phyloP scores from a whole-genome alignment of 2,797 vertebrate species.

The Mastacembelus armatus region DNA sequence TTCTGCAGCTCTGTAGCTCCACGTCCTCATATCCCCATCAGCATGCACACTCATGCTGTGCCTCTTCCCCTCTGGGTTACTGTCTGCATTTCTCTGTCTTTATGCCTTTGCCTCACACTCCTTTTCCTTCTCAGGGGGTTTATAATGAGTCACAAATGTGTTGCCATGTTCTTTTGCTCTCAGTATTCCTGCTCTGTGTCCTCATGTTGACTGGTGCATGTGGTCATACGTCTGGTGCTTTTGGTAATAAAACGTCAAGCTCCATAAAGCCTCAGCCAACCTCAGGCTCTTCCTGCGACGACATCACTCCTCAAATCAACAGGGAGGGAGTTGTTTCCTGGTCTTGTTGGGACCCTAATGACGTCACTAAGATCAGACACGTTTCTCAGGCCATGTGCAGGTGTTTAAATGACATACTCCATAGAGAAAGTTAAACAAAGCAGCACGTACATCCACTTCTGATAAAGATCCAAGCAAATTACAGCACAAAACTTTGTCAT shows the following conservation, averaged over 20 bases:
- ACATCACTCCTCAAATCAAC: conserved; percentile 74
- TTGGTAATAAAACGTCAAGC: conserved; percentile 61
- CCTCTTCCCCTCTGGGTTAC: conserved; percentile 49
- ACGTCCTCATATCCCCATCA: conserved; percentile 66
- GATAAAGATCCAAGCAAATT: conserved; percentile 1
- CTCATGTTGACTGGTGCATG: conserved; percentile 47
- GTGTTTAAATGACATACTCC: conserved; percentile 40
- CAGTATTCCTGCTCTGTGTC: conserved; percentile 40
- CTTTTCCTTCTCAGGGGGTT: conserved; percentile 29
- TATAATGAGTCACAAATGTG: conserved; percentile 38
- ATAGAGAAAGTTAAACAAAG: conserved; percentile 39
- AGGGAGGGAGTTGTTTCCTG: conserved; percentile 62
- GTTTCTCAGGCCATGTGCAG: conserved; percentile 53
- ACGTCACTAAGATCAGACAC: conserved; percentile 60
- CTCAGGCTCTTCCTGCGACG: conserved; percentile 65
- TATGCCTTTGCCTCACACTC: conserved; percentile 47
- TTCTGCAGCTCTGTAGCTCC: conserved; percentile 77
- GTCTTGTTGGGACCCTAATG: conserved; percentile 55
- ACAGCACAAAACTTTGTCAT: not conserved
- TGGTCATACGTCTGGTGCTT: conserved; percentile 52
- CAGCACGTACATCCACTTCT: conserved; percentile 5
- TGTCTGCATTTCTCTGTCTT: conserved; percentile 51
- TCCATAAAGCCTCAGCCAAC: conserved; percentile 67
- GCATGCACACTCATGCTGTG: conserved; percentile 70
- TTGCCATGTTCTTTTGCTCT: conserved; percentile 38